phyloP scores from a whole-genome alignment of 2,888 invertebrate species.

The Tridacna crocea region DNA sequence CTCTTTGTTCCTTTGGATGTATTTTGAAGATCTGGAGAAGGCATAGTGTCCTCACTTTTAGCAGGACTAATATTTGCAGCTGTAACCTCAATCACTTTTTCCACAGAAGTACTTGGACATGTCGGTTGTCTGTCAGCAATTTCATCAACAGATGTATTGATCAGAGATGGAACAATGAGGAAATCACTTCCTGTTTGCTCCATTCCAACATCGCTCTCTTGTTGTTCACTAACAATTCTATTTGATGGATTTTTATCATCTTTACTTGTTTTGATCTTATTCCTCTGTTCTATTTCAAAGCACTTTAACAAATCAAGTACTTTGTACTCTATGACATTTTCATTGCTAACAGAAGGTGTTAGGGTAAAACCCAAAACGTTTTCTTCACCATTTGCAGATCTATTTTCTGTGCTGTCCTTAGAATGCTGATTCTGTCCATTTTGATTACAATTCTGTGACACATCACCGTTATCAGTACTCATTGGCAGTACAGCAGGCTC shows the following conservation, averaged over 20 bases:
- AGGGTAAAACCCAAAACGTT: neutral
- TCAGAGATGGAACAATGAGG: neutral
- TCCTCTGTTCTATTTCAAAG: neutral
- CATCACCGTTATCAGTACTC: neutral
- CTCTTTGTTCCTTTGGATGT: too few species aligned
- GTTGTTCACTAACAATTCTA: neutral
- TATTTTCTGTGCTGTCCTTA: neutral
- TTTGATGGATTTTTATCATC: neutral
- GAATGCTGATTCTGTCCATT: neutral
- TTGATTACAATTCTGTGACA: neutral
- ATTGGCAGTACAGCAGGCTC: neutral
- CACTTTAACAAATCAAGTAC: neutral
- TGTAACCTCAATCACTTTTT: neutral
- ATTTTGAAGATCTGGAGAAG: too few species aligned
- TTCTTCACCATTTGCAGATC: neutral
- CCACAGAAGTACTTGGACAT: too few species aligned
- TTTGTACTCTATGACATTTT: neutral
- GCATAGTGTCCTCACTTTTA: neutral
- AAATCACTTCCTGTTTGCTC: neutral
- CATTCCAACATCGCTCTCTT: neutral
- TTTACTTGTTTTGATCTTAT: neutral
- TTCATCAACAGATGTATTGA: neutral
- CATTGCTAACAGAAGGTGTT: neutral
- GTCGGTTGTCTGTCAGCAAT: neutral
- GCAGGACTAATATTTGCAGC: neutral